Evolutionary conservation across 2,888 invertebrate genomes (phyloP).

Genomic region (Hirtodrosophila cameraria): DNA sequence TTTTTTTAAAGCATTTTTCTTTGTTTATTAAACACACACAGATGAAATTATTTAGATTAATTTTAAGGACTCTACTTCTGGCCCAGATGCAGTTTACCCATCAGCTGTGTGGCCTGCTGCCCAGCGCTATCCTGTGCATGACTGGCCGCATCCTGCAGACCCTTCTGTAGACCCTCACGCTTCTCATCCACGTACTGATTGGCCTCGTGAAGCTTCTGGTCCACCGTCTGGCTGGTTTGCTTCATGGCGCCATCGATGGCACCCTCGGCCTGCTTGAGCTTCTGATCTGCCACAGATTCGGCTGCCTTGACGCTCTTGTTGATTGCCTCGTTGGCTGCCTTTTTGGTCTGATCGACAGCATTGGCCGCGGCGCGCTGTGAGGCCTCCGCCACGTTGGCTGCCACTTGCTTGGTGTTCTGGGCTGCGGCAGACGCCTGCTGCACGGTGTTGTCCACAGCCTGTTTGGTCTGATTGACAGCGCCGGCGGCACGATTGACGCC

Average conservation of each 20-base stretch:
- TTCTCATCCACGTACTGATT: slow-evolving; percentile 87
- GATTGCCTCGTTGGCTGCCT: slow-evolving; percentile 84
- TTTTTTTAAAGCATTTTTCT: slow-evolving; percentile 57
- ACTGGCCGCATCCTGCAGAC: slow-evolving; percentile 79
- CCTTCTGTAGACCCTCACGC: slow-evolving; percentile 84
- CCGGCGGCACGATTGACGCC: slow-evolving; percentile 79
- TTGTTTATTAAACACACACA: slow-evolving; percentile 48
- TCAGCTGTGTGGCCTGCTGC: slow-evolving; percentile 80
- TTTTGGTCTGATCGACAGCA: slow-evolving; percentile 84
- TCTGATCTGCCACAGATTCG: slow-evolving; percentile 84
- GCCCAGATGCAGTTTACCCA: slow-evolving; percentile 83
- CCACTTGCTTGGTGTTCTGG: slow-evolving; percentile 82
- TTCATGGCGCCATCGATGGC: slow-evolving; percentile 86
- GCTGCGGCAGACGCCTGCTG: slow-evolving; percentile 74
- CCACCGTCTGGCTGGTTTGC: slow-evolving; percentile 86
- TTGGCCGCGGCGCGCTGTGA: slow-evolving; percentile 83
- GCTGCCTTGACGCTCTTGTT: slow-evolving; percentile 85
- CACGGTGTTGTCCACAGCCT: slow-evolving; percentile 76
- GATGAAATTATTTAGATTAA: slow-evolving; percentile 46
- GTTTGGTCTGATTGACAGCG: slow-evolving; percentile 78
- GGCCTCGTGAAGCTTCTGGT: slow-evolving; percentile 87
- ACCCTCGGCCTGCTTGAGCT: slow-evolving; percentile 85
- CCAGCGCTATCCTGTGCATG: slow-evolving; percentile 81
- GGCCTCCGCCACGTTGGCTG: slow-evolving; percentile 81
- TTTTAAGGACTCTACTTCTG: slow-evolving; percentile 46